Evolutionary conservation across 2,113 vertebrate species (phyloP), one percentile per base, ranked within the genome.

Genomic region (Seriola quinqueradiata): DNA sequence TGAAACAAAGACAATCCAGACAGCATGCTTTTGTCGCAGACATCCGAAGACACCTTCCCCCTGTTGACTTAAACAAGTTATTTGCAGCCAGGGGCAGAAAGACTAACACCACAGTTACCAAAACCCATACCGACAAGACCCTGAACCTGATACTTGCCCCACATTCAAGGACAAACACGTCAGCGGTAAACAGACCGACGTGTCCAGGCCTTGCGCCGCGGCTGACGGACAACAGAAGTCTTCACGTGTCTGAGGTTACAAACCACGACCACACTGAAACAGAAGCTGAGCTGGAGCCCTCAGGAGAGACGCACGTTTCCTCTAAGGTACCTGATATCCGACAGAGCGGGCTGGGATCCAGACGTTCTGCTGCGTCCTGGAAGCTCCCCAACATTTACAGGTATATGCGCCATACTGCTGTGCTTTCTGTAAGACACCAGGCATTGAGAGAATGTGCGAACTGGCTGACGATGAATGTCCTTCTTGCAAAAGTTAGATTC

Each of bases 321-420:
- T 85, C 57, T 60, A 52, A 9, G 60, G 65, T 32, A 74, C 61
- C 19, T 3, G 79, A 88, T 58, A 70, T 63, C 67, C 58, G 57
- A 16, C 38, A 32, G 38, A 38, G 25, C 36, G 48, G 57, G 65
- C 48, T 17, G 40, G 57, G 71, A 32, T 58, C 75, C 61, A 71
- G 34, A 48, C 8, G 0, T 1, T 13, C 63, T 4, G 36, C 70
- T 21, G 71, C 0, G 6, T 59, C 72, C 73, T 84, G 54, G 63
- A 87, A 64, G 67, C 77, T 92, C 21, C 88, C 78, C 2, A 16
- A 79, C n/a, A 89, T 90, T 54, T 8, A 86, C 89, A 90, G 89
- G 91, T 92, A 77, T 0, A 8, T 12, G 54, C 48, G 12, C 3
- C 1, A 28, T 28, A 25, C 19, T 12, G 48, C 17, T 65, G 17